Percentiles rank a stretch among this genome's conserved stretches.
Conservation (phyloP, 37 sponge, comb jelly and placozoan species). For the Tethya wilhelma region DNA sequence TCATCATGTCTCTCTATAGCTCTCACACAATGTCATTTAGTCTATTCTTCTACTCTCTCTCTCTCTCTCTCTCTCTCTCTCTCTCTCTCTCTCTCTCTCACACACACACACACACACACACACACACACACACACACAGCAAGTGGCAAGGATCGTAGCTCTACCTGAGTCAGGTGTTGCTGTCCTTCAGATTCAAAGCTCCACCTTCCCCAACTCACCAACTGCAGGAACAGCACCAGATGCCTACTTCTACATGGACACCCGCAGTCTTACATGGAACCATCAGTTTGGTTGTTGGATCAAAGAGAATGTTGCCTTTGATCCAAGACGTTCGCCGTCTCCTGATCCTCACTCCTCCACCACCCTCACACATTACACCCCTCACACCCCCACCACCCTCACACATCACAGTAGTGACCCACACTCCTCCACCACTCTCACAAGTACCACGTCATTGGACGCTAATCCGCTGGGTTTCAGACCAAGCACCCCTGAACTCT, state of each 20-base stretch:
- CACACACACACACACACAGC: no score
- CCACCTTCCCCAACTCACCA: no score
- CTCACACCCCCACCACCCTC: background rate
- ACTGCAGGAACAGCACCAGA: no score
- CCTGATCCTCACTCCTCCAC: conserved; percentile 9
- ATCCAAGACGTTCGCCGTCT: background rate
- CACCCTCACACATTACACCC: no score
- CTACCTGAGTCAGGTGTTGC: conserved; percentile 36
- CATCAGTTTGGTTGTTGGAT: conserved; percentile 11
- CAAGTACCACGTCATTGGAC: background rate
- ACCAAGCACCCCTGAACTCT: background rate
- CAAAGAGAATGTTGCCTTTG: conserved; percentile 15
- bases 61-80: no score
- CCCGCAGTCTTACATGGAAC: conserved; percentile 33
- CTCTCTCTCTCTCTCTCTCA: no score
- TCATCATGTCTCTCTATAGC: no score
- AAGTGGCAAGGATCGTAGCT: conserved; percentile 51
- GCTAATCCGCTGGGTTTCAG: background rate
- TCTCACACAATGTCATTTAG: no score
- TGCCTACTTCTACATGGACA: conserved; percentile 42
- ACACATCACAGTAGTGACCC: background rate
- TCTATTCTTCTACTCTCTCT: no score
- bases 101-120: no score
- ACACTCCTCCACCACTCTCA: background rate
- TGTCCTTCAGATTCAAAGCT: conserved; percentile 45